A percentile compares a stretch with the other conserved stretches of the same genome.
These are phyloP conservation scores for Clarias batrachus DNA, from an alignment of 2,113 vertebrate species.

Conservation along the genomic window DNA sequence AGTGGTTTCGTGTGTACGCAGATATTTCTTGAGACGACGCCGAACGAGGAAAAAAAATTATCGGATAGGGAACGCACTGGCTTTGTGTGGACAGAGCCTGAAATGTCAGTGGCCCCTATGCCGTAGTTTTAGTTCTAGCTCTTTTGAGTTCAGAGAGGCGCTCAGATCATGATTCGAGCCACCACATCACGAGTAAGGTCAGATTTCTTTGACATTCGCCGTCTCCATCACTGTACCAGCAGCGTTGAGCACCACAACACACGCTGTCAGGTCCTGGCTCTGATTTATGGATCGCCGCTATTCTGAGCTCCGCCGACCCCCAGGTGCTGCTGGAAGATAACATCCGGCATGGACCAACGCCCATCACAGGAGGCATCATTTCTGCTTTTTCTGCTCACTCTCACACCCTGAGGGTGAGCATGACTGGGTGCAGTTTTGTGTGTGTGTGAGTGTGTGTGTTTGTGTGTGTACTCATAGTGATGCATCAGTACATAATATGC, in stretches of 20 bases:
- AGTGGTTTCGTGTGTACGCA: no score
- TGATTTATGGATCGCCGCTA: constrained; percentile 61
- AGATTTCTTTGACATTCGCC: constrained; percentile 73
- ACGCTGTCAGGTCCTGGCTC: constrained; percentile 52
- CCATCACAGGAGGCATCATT: constrained; percentile 35
- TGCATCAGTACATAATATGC: constrained; percentile 11
- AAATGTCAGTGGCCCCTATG: neutral
- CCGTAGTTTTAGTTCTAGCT: constrained; percentile 45
- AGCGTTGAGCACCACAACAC: constrained; percentile 56
- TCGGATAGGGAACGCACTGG: no score
- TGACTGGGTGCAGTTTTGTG: constrained; percentile 25
- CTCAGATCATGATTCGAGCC: constrained; percentile 67
- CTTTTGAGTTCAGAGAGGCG: constrained; percentile 71
- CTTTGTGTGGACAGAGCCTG: no score
- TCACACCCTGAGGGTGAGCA: neutral
- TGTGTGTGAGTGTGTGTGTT: constrained; percentile 31
- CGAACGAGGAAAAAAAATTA: no score
- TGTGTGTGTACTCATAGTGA: neutral
- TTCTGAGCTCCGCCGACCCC: constrained; percentile 53
- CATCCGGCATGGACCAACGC: constrained; percentile 48
- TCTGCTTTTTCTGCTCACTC: constrained; percentile 44
- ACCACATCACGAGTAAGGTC: constrained; percentile 74
- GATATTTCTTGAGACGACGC: no score
- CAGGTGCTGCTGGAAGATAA: constrained; percentile 61
- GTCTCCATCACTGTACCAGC: constrained; percentile 53